These are phyloP conservation scores for Silurus glanis DNA, from an alignment of 2,113 vertebrate genomes.

Conservation along the genomic window DNA sequence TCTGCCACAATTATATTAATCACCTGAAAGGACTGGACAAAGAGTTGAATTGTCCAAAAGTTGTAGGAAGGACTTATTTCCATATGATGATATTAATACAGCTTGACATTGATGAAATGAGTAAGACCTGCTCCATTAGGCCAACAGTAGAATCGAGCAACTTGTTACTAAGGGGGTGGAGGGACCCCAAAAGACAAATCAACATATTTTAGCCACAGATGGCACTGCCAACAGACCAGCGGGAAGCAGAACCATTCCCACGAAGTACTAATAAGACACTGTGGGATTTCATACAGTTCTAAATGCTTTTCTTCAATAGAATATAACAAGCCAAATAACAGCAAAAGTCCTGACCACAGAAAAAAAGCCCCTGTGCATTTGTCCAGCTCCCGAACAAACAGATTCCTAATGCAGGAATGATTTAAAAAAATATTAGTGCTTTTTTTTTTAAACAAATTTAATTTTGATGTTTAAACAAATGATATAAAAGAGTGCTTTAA, in stretches of 20 bases:
- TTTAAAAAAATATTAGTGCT: neutral
- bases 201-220: slow-evolving; percentile 60
- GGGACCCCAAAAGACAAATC: slow-evolving; percentile 47
- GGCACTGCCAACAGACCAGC: slow-evolving; percentile 59
- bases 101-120: neutral
- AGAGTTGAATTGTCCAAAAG: neutral
- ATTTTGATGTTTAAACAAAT: neutral
- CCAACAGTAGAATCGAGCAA: neutral
- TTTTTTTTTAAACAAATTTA: neutral
- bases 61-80: too few relatives aligned
- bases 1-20: neutral
- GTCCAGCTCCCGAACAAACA: slow-evolving; percentile 13
- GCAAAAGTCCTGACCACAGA: slow-evolving; percentile 18
- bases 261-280: slow-evolving; percentile 36
- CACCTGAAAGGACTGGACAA: neutral
- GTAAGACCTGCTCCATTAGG: neutral
- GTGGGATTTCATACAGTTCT: slow-evolving; percentile 16
- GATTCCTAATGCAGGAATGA: slow-evolving; percentile 3
- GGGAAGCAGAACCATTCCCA: slow-evolving; percentile 12
- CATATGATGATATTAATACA: neutral
- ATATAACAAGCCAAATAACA: slow-evolving; percentile 24
- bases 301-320: slow-evolving; percentile 15
- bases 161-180: neutral
- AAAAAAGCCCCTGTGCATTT: neutral
- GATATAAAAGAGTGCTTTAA: neutral